Conservation (phyloP, 2,113 vertebrate species). For the Hippolais icterina region DNA sequence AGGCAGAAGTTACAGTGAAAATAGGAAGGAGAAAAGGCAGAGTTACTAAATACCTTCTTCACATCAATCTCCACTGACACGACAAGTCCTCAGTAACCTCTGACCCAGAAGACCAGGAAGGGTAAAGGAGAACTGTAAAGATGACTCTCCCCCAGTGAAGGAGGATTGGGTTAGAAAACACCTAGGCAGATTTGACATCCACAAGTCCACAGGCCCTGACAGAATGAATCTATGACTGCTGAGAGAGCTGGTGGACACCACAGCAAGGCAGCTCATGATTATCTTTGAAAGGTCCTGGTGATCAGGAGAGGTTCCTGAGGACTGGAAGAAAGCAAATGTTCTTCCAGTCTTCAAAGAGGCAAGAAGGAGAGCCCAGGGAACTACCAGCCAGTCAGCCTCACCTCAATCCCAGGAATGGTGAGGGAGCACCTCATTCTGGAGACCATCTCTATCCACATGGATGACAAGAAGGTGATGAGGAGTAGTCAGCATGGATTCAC, state of each 20-base stretch:
- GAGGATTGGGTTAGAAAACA: background rate
- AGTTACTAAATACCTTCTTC: background rate
- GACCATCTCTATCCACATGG: background rate
- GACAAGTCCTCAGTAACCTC: background rate
- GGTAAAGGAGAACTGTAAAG: background rate
- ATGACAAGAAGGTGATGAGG: background rate
- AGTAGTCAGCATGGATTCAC: background rate
- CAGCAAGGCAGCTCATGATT: background rate
- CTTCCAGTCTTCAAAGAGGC: background rate
- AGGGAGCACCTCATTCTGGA: background rate
- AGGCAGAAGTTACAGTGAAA: background rate
- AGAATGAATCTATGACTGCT: background rate
- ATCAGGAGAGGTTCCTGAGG: background rate
- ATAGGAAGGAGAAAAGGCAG: background rate
- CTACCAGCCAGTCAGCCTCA: background rate
- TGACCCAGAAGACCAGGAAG: background rate
- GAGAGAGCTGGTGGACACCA: background rate
- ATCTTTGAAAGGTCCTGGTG: background rate
- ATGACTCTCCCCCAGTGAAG: background rate
- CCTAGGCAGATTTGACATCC: background rate
- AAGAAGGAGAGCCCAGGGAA: background rate
- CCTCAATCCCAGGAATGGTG: background rate
- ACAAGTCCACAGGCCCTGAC: background rate
- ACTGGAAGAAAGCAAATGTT: background rate
- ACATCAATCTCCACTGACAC: fast-evolving